These are phyloP conservation scores for Saccostrea echinata DNA, from an alignment of 1,140 invertebrate species.

Conservation along the genomic window DNA sequence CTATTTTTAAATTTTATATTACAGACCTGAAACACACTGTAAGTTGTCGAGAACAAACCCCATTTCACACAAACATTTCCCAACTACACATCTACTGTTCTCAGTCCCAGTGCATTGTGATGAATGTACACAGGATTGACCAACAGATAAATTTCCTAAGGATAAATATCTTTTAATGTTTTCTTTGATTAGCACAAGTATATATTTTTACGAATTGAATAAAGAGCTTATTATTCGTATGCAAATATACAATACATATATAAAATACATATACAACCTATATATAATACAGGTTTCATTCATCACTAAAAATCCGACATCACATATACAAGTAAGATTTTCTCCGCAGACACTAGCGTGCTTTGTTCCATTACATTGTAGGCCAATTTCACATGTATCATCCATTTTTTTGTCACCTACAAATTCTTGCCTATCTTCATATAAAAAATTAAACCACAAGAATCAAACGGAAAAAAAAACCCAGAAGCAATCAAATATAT, in stretches of 20 bases:
- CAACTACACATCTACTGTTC: neutral
- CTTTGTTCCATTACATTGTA: neutral
- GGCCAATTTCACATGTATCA: neutral
- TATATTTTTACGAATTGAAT: too few relatives aligned
- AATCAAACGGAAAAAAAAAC: neutral
- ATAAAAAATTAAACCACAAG: neutral
- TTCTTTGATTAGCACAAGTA: neutral
- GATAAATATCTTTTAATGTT: neutral
- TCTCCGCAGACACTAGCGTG: neutral
- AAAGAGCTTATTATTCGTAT: too few relatives aligned
- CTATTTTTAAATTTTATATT: neutral
- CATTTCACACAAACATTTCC: neutral
- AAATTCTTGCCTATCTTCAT: neutral
- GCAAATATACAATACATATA: too few relatives aligned
- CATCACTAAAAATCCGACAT: neutral
- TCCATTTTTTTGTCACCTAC: neutral
- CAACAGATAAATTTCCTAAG: neutral
- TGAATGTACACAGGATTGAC: neutral
- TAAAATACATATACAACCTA: too few relatives aligned
- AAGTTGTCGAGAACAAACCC: neutral
- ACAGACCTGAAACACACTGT: neutral
- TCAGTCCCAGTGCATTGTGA: neutral
- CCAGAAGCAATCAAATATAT: neutral
- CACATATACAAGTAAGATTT: neutral
- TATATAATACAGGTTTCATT: neutral